Conservation (phyloP, 2,797 vertebrate genomes). For the Melanogrammus aeglefinus region DNA sequence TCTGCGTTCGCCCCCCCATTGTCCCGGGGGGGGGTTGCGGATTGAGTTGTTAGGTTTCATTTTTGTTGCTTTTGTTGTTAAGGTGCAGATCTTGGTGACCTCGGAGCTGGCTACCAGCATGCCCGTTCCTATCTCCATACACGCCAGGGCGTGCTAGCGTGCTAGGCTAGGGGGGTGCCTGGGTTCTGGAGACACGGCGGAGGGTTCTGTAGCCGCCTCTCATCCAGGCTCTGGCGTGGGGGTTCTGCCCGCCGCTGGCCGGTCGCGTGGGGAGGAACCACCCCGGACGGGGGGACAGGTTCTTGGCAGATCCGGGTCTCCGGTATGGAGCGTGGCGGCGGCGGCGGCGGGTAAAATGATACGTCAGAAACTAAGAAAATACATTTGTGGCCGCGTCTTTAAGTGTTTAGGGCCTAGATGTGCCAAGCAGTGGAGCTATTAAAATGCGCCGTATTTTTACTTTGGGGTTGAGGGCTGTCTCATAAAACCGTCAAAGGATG, state of each 20-base stretch:
- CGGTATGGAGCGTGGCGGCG: slow-evolving; percentile 40
- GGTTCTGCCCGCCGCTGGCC: too few species aligned
- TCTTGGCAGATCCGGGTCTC: slow-evolving; percentile 41
- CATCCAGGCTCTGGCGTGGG: not conserved
- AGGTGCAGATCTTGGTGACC: too few species aligned
- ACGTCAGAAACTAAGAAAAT: slow-evolving; percentile 50
- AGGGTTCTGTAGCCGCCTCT: too few species aligned
- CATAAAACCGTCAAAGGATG: slow-evolving; percentile 48
- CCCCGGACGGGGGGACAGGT: slow-evolving; percentile 48
- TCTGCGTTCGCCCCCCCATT: slow-evolving; percentile 15
- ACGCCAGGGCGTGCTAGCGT: too few species aligned
- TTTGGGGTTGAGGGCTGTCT: slow-evolving; percentile 36
- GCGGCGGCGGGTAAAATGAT: slow-evolving; percentile 46
- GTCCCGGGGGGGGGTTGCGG: not conserved
- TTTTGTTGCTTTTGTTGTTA: too few species aligned
- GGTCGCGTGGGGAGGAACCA: not conserved
- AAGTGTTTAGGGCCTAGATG: slow-evolving; percentile 40
- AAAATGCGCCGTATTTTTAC: slow-evolving; percentile 52
- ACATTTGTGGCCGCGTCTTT: slow-evolving; percentile 39
- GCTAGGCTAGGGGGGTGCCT: too few species aligned
- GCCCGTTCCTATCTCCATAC: too few species aligned
- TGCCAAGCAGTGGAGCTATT: slow-evolving; percentile 39
- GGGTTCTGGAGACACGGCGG: too few species aligned
- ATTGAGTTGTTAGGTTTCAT: not conserved
- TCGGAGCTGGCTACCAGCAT: too few species aligned